Evolutionary conservation across 2,797 vertebrate species (phyloP).

Genomic region (Synanceia verrucosa): DNA sequence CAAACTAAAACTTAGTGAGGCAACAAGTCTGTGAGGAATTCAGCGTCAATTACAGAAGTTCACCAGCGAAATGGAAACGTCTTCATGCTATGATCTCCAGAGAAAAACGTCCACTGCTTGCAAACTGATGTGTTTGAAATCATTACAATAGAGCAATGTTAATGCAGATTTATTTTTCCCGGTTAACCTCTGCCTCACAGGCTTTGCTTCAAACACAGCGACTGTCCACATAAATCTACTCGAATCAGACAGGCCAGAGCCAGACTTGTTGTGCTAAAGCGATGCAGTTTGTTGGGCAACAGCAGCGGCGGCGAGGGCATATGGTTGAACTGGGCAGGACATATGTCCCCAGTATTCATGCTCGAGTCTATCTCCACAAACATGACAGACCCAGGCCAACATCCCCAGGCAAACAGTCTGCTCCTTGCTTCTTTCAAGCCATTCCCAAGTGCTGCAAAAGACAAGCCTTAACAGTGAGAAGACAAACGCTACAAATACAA

Average conservation of each 20-base stretch:
- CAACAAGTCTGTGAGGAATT: constrained; percentile 40
- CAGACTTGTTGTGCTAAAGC: constrained; percentile 64
- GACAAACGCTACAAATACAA: constrained; percentile 2
- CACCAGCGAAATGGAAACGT: not conserved
- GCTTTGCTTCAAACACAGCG: constrained; percentile 16
- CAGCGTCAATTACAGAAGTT: constrained; percentile 17
- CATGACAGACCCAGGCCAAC: constrained; percentile 65
- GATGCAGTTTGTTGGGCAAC: constrained; percentile 62
- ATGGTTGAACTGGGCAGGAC: constrained; percentile 75
- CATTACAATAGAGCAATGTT: not conserved
- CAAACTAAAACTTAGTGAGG: constrained; percentile 10
- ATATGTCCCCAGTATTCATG: constrained; percentile 73
- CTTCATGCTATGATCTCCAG: not conserved
- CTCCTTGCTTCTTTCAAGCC: constrained; percentile 42
- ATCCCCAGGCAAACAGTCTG: constrained; percentile 70
- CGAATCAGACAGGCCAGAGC: constrained; percentile 37
- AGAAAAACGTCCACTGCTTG: not conserved
- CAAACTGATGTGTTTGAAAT: constrained; percentile 11
- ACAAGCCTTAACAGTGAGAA: not conserved
- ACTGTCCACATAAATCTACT: constrained; percentile 43
- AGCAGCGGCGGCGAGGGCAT: constrained; percentile 69
- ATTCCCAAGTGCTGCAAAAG: constrained; percentile 45
- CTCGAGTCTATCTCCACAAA: constrained; percentile 65
- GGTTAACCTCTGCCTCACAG: constrained; percentile 35
- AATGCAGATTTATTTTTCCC: constrained; percentile 32